Evolutionary conservation across 2,113 vertebrate species (phyloP), one percentile per base, ranked within the genome.

Genomic region (Hemibagrus wyckioides): DNA sequence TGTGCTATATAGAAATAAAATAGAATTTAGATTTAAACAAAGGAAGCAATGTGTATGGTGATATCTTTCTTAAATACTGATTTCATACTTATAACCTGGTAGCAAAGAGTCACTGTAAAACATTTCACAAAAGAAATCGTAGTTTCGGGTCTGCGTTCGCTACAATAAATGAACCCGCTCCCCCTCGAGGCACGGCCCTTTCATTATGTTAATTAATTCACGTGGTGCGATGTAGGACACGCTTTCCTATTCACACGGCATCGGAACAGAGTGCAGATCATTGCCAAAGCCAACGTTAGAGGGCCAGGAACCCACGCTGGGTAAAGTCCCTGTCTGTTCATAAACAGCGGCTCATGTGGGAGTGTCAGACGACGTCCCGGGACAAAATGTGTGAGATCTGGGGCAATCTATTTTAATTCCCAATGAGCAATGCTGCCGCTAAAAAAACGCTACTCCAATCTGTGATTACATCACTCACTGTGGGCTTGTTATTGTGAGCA

Each of bases 181-280:
- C 54, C 54, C 79, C 79, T 80, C 30, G 6, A 80, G 79, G 79
- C 52, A 81, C 6, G 79, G 79, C 10, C 84, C 89, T 84, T 90
- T 90, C 84, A 92, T 92, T 91, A 92, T 91, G 89, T 79, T 90
- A 90, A 92, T 92, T 75, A 86, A 90, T 89, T 87, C 80, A 89
- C 89, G 88, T 88, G 83, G 69, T 86, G 80, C 86, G 84, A 48
- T 87, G 83, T 89, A 90, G 88, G 85, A 87, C 83, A 85, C 44
- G 82, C 85, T 83, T 83, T 83, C 63, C 61, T 67, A 83, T 83
- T 83, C 82, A 83, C 82, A 83, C 82, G 61, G 63, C 82, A 69
- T 69, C 59, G 28, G 61, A 69, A 83, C 81, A 83, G 81, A 83
- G 39, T n/a, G 81, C 81, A 83, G 59, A 81, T 81, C 54, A 39